Evolutionary conservation across 2,888 invertebrate species (phyloP).

Genomic region (Drosophila helvetica): DNA sequence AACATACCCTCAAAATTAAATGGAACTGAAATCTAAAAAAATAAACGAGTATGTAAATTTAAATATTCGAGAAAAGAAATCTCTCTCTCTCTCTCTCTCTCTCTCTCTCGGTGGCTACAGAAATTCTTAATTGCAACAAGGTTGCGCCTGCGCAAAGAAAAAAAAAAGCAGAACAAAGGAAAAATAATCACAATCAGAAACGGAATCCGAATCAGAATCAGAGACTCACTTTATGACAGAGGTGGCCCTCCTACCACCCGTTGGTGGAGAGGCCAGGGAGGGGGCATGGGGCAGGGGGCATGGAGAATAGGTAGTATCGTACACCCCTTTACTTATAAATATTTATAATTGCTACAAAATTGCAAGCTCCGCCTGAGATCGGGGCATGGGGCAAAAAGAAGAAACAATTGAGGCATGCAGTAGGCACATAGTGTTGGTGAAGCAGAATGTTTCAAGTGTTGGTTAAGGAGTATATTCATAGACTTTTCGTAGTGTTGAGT

Average conservation of each 20-base stretch:
- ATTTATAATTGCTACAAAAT: slow-evolving; percentile 72
- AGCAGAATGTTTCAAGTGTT: background rate
- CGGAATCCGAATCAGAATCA: background rate
- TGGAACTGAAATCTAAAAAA: slow-evolving; percentile 11
- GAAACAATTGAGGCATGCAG: background rate
- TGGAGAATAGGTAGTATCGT: background rate
- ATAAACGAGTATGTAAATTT: background rate
- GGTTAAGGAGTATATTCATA: background rate
- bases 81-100: background rate
- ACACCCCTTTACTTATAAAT: slow-evolving; percentile 58
- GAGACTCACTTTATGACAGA: slow-evolving; percentile 6
- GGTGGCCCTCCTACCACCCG: slow-evolving; percentile 3
- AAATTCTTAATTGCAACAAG: slow-evolving; percentile 14
- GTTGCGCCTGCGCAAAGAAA: slow-evolving; percentile 66
- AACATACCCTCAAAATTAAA: slow-evolving; percentile 14
- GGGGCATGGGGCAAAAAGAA: slow-evolving; percentile 21
- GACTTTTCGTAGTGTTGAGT: background rate
- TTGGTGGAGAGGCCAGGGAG: background rate
- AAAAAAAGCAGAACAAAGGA: background rate
- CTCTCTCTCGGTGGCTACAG: background rate
- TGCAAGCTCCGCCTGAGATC: slow-evolving; percentile 41
- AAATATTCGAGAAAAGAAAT: slow-evolving; percentile 16
- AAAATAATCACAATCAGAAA: slow-evolving; percentile 12
- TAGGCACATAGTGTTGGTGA: too few relatives aligned
- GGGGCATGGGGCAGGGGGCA: too few relatives aligned